phyloP scores from a whole-genome alignment of 2,113 vertebrate species.

The Columba livia region DNA sequence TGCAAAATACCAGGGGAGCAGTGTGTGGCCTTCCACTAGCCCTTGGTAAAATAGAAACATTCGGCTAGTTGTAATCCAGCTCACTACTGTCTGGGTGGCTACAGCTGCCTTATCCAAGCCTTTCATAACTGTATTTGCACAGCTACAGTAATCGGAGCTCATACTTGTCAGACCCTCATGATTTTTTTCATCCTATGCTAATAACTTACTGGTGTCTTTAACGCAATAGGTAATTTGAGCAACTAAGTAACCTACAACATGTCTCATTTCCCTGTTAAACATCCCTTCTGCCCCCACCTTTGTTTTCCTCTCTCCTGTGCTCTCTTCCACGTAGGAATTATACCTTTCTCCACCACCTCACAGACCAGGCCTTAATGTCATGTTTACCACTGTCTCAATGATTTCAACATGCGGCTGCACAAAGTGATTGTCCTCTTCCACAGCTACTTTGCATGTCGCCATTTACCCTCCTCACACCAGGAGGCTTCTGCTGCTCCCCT shows the following conservation, averaged over 20 bases:
- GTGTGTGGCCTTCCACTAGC: neutral
- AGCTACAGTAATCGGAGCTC: neutral
- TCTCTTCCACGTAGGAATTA: neutral
- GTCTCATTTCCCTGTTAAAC: neutral
- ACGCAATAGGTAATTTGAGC: neutral
- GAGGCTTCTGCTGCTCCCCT: neutral
- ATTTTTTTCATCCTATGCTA: neutral
- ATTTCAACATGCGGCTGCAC: neutral
- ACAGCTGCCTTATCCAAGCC: neutral
- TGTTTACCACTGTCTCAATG: neutral
- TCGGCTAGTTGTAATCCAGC: neutral
- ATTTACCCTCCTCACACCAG: neutral
- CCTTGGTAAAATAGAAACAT: neutral
- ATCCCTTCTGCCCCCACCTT: neutral
- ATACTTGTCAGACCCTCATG: neutral
- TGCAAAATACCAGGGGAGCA: neutral
- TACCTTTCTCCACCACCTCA: neutral
- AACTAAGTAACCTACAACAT: neutral
- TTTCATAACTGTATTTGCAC: neutral
- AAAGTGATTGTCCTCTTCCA: neutral
- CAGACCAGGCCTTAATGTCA: neutral
- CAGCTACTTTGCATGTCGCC: neutral
- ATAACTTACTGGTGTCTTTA: neutral
- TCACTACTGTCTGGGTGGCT: neutral
- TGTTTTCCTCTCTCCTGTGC: neutral